Evolutionary conservation across 2,113 vertebrate genomes (phyloP), one percentile per base, ranked within the genome.

Genomic region (Echinops telfairi): DNA sequence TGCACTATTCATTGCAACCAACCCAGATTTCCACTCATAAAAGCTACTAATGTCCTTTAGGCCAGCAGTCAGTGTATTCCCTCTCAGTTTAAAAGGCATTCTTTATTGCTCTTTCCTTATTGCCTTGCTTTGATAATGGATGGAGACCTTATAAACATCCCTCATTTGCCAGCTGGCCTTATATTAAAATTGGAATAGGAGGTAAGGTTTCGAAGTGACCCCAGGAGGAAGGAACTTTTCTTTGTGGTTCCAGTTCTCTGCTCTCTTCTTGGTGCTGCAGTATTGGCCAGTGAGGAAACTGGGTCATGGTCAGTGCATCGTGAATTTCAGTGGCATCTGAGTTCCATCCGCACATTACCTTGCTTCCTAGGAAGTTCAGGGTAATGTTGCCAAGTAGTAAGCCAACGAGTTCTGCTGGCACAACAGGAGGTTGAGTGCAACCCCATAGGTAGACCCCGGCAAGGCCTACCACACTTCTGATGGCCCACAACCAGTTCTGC

Each of bases 1-100:
- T 91, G 19, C 12, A 73, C 80, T 90, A 29, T 75, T 92, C 22
- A 81, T n/a, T 64, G 38, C 9, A 90, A 77, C 33, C 25, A 91
- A 83, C 40, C 2, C 81, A 71, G n/a, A 91, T 89, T 83, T 91
- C 20, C 36, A 88, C 5, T 78, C 11, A 76, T 66, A 40, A 83
- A 76, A 81, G 40, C 70, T 64, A 76, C 10, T 25, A 76, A 89
- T 83, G n/a, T 2, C 7, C 66, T 86, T 92, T 66, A 83, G 80
- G 23, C 19, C n/a, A 38, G 1, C 83, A 92, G 82, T 38, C 29
- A 82, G 11, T 81, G 25, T 84, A 83, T 75, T 93, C 66, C 29
- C 14, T 77, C 43, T 76, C 20, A 75, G 29, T 27, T 66, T 27
- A 15, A 53, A 62, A 62, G 11, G 47, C 47, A 53, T 53, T 22